A percentile compares a stretch with the other conserved stretches of the same genome.
phyloP scores from a whole-genome alignment of 2,113 vertebrate genomes.

The Trichechus manatus region DNA sequence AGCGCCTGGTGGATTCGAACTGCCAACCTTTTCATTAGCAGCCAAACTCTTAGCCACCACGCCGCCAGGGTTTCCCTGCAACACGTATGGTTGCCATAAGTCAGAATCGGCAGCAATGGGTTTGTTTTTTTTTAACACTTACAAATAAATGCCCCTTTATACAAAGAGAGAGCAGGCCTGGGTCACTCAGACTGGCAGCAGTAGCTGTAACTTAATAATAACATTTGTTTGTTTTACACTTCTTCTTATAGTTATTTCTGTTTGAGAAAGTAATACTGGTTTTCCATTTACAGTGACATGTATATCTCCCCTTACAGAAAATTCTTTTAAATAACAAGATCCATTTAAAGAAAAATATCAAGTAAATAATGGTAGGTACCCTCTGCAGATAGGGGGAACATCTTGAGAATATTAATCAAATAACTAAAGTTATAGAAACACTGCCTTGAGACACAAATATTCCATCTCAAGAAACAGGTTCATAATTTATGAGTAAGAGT shows the following conservation, averaged over 20 bases:
- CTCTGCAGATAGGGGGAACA: background rate
- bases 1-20: too few species aligned
- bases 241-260: conserved; percentile 2
- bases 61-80: too few species aligned
- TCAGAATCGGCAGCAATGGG: too few species aligned
- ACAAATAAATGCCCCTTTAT: background rate
- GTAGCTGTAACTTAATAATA: background rate
- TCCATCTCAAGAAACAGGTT: background rate
- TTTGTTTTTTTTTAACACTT: background rate
- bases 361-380: background rate
- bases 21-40: too few species aligned
- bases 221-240: background rate
- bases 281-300: background rate
- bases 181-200: background rate
- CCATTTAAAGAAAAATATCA: background rate
- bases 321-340: background rate
- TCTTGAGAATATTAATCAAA: background rate
- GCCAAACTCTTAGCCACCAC: too few species aligned
- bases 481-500: background rate
- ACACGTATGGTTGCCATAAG: too few species aligned
- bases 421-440: background rate
- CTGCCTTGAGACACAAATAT: background rate
- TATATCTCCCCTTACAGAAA: background rate
- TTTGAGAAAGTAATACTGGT: background rate
- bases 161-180: background rate